Percentiles rank a stretch among this genome's conserved stretches.
phyloP scores from a whole-genome alignment of 2,113 vertebrate genomes.

The Burhinus oedicnemus region DNA sequence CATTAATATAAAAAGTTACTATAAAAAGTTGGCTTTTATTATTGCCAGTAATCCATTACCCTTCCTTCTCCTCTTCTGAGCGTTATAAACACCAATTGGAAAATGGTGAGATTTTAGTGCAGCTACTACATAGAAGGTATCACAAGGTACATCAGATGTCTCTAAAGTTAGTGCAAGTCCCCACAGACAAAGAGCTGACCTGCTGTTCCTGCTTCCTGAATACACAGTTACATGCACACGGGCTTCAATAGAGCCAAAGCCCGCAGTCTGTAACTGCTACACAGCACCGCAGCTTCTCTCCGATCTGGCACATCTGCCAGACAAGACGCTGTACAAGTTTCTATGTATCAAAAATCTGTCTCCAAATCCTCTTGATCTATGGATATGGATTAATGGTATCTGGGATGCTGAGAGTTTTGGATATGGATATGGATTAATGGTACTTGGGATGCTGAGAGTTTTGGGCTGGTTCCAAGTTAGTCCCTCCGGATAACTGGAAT shows the following conservation, averaged over 20 bases:
- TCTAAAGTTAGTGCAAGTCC: background rate
- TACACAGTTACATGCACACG: fast-evolving
- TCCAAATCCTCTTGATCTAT: background rate
- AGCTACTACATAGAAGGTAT: background rate
- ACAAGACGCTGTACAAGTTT: too few relatives aligned
- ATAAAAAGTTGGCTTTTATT: background rate
- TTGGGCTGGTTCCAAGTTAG: background rate
- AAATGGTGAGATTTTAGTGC: background rate
- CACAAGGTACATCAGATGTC: background rate
- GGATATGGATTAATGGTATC: background rate
- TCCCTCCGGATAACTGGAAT: background rate
- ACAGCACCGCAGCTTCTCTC: background rate
- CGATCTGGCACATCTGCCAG: background rate
- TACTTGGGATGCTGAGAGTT: background rate
- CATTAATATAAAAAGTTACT: background rate
- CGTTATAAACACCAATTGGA: background rate
- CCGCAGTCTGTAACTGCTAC: fast-evolving
- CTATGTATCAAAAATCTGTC: background rate
- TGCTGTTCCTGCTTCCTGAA: background rate
- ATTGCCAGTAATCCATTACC: background rate
- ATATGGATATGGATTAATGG: too few relatives aligned
- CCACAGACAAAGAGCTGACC: background rate
- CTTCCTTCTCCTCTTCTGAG: background rate
- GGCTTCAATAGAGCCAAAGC: fast-evolving
- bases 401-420: background rate